phyloP scores from a whole-genome alignment of 2,797 vertebrate genomes.

The Catharus ustulatus region DNA sequence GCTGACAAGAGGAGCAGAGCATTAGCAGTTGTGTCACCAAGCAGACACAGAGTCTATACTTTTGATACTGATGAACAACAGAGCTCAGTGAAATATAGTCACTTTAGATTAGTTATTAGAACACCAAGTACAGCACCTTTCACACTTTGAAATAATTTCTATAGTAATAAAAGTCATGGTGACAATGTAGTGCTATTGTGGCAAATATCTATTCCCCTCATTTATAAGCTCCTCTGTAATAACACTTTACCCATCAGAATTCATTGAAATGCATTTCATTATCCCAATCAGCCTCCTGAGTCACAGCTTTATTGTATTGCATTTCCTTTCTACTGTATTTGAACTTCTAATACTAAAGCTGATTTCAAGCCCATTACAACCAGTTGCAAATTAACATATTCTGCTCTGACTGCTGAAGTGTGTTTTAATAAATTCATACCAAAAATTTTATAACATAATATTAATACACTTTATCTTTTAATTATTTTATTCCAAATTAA shows the following conservation, averaged over 20 bases:
- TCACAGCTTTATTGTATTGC: constrained; percentile 66
- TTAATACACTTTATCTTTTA: constrained; percentile 60
- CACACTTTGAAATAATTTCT: constrained; percentile 24
- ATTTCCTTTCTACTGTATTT: constrained; percentile 67
- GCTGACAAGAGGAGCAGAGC: background rate
- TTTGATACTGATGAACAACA: background rate
- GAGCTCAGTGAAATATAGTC: background rate
- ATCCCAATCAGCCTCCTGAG: constrained; percentile 61
- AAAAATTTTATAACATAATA: constrained; percentile 66
- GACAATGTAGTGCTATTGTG: constrained; percentile 37
- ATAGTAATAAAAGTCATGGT: constrained; percentile 17
- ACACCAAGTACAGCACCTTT: background rate
- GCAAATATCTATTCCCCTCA: constrained; percentile 32
- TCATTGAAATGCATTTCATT: constrained; percentile 71
- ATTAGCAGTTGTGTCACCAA: background rate
- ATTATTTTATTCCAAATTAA: constrained; percentile 61
- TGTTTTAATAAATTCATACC: constrained; percentile 68
- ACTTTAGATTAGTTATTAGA: background rate
- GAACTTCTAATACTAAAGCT: constrained; percentile 61
- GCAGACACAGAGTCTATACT: background rate
- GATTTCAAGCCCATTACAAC: constrained; percentile 62
- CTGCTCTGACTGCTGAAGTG: constrained; percentile 52
- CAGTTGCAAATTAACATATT: constrained; percentile 69
- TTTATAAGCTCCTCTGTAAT: constrained; percentile 61
- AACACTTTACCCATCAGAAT: constrained; percentile 61